Evolutionary conservation across 2,888 invertebrate species (phyloP).

Genomic region (Sicus ferrugineus): DNA sequence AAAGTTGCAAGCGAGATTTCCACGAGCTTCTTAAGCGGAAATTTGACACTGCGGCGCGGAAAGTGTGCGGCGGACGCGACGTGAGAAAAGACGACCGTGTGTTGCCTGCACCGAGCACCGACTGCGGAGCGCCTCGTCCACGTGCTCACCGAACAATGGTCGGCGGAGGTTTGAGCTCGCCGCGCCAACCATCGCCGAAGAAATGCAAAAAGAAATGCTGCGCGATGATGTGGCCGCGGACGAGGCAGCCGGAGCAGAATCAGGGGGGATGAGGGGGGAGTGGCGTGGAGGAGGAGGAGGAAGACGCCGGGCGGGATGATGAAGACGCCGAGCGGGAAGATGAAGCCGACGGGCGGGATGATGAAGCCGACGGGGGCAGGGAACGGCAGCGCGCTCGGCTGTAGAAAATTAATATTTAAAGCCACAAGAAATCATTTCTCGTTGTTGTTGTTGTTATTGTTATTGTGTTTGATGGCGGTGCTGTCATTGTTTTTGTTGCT

Average conservation of each 20-base stretch:
- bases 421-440: background rate
- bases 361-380: background rate
- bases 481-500: background rate
- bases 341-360: no score
- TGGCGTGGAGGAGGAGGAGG: no score
- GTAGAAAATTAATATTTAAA: background rate
- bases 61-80: no score
- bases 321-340: no score
- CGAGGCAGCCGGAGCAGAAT: background rate
- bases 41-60: no score
- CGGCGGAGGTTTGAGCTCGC: slow-evolving; percentile 56
- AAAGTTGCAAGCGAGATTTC: no score
- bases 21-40: no score
- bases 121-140: slow-evolving; percentile 43
- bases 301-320: no score
- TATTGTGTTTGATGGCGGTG: background rate
- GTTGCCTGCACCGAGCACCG: no score
- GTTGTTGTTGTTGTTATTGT: background rate
- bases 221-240: slow-evolving; percentile 9
- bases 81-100: no score
- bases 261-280: background rate
- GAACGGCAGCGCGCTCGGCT: background rate
- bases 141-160: slow-evolving; percentile 63
- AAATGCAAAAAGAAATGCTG: slow-evolving; percentile 29
- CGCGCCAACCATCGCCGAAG: slow-evolving; percentile 32